These are phyloP conservation scores for Pammene aurita DNA, from an alignment of 2,888 invertebrate species.

Conservation along the genomic window DNA sequence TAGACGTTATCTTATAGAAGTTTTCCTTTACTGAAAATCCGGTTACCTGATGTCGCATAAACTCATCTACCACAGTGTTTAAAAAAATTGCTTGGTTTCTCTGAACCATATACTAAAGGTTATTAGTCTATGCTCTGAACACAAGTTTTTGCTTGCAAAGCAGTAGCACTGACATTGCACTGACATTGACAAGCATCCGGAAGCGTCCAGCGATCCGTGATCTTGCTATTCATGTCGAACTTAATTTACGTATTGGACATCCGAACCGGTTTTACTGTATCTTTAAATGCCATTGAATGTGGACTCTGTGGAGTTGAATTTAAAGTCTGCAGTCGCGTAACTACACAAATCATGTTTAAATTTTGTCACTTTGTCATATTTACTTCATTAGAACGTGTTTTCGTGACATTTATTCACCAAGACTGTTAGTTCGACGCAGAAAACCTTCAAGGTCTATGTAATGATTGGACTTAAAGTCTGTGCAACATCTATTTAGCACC, in stretches of 20 bases:
- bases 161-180: not conserved
- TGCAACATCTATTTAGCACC: slow-evolving; percentile 13
- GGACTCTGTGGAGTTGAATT: not conserved
- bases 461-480: not conserved
- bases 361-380: slow-evolving; percentile 2
- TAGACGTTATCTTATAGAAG: too few relatives aligned
- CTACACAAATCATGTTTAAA: not conserved
- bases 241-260: slow-evolving; percentile 15
- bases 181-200: slow-evolving; percentile 18
- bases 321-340: not conserved
- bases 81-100: too few relatives aligned
- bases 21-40: too few relatives aligned
- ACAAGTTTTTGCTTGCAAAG: not conserved
- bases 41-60: too few relatives aligned
- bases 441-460: slow-evolving; percentile 13
- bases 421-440: slow-evolving; percentile 8
- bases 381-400: slow-evolving; percentile 4
- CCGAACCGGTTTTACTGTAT: slow-evolving; percentile 7
- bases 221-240: slow-evolving; percentile 13
- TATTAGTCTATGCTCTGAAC: too few relatives aligned
- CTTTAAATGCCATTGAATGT: not conserved
- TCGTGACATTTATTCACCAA: slow-evolving; percentile 9
- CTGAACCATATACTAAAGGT: too few relatives aligned
- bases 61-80: too few relatives aligned
- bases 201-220: slow-evolving; percentile 14